A percentile compares a stretch with the other conserved stretches of the same genome.
These are phyloP conservation scores for Drosophila equinoxialis DNA, from an alignment of 1,140 invertebrate genomes.

Conservation along the genomic window DNA sequence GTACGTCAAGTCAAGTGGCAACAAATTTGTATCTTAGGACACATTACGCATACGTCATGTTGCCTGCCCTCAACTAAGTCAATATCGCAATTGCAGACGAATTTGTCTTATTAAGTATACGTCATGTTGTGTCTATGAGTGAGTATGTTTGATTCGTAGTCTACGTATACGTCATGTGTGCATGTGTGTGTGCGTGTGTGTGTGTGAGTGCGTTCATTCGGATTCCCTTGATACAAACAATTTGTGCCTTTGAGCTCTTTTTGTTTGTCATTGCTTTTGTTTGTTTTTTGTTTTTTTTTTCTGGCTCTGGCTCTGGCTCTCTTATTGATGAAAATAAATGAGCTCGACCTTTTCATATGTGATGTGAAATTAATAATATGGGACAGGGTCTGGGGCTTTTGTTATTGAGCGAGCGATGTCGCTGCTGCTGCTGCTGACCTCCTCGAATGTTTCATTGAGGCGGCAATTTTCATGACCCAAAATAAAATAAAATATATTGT, in stretches of 20 bases:
- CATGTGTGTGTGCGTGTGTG: neutral
- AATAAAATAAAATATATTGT: conserved; percentile 47
- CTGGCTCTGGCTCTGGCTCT: conserved; percentile 7
- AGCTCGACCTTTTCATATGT: conserved; percentile 62
- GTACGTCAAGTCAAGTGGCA: too few species aligned
- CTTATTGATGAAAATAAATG: conserved; percentile 59
- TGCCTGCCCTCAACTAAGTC: neutral
- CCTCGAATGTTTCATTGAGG: conserved; percentile 48
- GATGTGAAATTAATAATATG: conserved; percentile 73
- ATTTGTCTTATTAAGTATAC: neutral
- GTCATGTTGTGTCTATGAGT: neutral
- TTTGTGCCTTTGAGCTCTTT: conserved; percentile 1
- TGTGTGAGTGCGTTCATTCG: neutral
- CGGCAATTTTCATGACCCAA: conserved; percentile 59
- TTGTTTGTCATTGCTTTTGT: conserved; percentile 43
- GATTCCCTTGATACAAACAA: conserved; percentile 24
- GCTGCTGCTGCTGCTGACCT: conserved; percentile 41
- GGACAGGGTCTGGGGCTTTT: conserved; percentile 60
- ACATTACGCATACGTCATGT: conserved; percentile 22
- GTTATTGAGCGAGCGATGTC: conserved; percentile 36
- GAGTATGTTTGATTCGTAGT: neutral
- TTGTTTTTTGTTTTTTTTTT: conserved; percentile 18
- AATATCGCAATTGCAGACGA: too few species aligned
- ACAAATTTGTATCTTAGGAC: neutral
- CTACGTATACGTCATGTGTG: conserved; percentile 5